Conservation (phyloP, 2,888 invertebrate species). For the Drosophila subquinaria region DNA sequence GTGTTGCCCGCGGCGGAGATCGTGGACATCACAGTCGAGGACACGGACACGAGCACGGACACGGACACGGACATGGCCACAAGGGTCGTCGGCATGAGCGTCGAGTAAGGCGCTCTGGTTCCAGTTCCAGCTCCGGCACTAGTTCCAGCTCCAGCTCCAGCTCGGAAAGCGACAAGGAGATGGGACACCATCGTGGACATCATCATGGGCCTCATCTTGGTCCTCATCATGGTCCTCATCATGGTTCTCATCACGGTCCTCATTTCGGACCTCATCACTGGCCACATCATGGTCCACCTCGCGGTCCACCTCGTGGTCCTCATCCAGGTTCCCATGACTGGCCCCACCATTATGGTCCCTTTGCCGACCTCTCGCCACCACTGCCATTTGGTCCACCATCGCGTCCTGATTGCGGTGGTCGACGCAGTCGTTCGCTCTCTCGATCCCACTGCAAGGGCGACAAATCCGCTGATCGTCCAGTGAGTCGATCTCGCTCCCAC, state of each 20-base stretch:
- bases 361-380: background rate
- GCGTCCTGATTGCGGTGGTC: background rate
- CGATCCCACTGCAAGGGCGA: constrained; percentile 8
- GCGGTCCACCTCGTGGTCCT: background rate
- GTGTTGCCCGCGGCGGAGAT: constrained; percentile 13
- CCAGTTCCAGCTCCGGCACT: constrained; percentile 43
- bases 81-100: constrained; percentile 54
- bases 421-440: constrained; percentile 23
- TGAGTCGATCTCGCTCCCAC: constrained; percentile 7
- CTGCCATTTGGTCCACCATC: background rate
- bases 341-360: background rate
- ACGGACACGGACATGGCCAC: constrained; percentile 61
- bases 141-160: constrained; percentile 32
- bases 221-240: constrained; percentile 9
- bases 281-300: constrained; percentile 6
- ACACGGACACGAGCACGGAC: constrained; percentile 28
- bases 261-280: constrained; percentile 1
- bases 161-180: constrained; percentile 32
- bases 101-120: constrained; percentile 51
- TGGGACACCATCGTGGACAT: constrained; percentile 14
- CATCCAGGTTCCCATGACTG: background rate
- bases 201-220: constrained; percentile 17
- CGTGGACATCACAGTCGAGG: constrained; percentile 31
- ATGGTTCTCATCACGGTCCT: constrained; percentile 2
- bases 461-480: constrained; percentile 1